Base-by-base conservation (phyloP, 1,140 invertebrate species). In the Pogonognathellus flavescens region DNA sequence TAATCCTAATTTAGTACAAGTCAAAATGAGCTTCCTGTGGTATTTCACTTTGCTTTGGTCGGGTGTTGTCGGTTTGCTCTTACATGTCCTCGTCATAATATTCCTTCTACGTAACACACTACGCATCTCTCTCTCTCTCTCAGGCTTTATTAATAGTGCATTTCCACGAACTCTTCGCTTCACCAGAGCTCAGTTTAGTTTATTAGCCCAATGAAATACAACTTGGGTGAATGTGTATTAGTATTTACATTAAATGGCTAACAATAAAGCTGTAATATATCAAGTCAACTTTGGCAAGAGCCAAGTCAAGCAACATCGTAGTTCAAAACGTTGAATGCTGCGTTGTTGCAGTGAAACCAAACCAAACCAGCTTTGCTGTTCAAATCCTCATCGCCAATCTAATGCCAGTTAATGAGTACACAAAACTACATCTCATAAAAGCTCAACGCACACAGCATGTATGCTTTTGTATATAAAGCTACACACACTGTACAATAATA, bases 221-320 rank as follows among this genome's bases (percentile, higher is more conserved):
- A 76, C 70, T 76, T 18, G 70, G 70, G 6, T 76, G 41, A 18
- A 76, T 41, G n/a, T 76, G 41, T 50, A 76, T 76, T 76, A 49
- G 41, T 50, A 76, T 76, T 76, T 76, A 76, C 70, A 13, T 14
- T 76, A 76, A 76, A 76, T 76, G 31, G 70, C 70, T 50, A 76
- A 76, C 70, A 49, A 76, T 76, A 76, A 76, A 76, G 70, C 70
- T 31, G 16, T 76, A 76, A 76, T 76, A 76, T 76, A 76, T 76
- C 70, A 76, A 76, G 70, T 76, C 70, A 76, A 76, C 70, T 76
- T 76, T 76, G n/a, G 41, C n/a, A 25, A 50, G 70, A 76, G 2
- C 7, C 11, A 82, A 22, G 72, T 41, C 70, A 76, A 76, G 41
- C 41, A 1, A 76, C 22, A 49, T 9, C 70, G 62, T 6, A 41